Conservation (phyloP, 2,888 invertebrate species). For the Drosophila algonquin region DNA sequence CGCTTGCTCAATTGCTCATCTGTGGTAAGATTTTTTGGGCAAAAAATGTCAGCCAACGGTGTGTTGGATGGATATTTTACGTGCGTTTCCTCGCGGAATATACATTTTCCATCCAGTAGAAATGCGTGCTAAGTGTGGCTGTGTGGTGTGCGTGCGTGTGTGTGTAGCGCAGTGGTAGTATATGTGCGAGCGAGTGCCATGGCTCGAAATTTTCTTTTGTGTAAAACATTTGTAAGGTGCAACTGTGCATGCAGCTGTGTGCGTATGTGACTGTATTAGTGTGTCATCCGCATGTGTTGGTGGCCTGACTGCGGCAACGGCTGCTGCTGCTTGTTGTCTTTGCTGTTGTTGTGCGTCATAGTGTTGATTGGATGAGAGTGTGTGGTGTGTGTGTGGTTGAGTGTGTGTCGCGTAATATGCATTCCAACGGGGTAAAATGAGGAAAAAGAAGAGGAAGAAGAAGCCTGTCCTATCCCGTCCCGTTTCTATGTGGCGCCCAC, state of each 20-base stretch:
- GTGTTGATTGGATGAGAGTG: slow-evolving; percentile 22
- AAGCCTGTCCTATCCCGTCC: neutral
- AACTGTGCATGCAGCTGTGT: slow-evolving; percentile 61
- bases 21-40: slow-evolving; percentile 62
- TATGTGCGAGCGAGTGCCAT: slow-evolving; percentile 29
- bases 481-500: neutral
- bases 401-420: slow-evolving; percentile 62
- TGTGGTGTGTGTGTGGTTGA: slow-evolving; percentile 22
- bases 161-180: neutral
- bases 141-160: slow-evolving; percentile 14
- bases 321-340: slow-evolving; percentile 34
- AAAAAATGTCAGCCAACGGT: slow-evolving; percentile 16
- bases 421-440: slow-evolving; percentile 75
- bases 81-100: slow-evolving; percentile 17
- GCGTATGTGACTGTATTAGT: slow-evolving; percentile 31
- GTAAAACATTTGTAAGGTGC: slow-evolving; percentile 73
- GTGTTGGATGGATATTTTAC: slow-evolving; percentile 21
- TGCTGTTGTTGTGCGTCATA: slow-evolving; percentile 52
- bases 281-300: slow-evolving; percentile 28
- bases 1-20: slow-evolving; percentile 43
- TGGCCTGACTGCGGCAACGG: slow-evolving; percentile 33
- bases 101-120: slow-evolving; percentile 34
- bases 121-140: slow-evolving; percentile 45
- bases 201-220: slow-evolving; percentile 51
- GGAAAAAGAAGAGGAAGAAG: slow-evolving; percentile 36